Conservation (phyloP, 2,888 invertebrate species). For the Ornithoptera alexandrae region DNA sequence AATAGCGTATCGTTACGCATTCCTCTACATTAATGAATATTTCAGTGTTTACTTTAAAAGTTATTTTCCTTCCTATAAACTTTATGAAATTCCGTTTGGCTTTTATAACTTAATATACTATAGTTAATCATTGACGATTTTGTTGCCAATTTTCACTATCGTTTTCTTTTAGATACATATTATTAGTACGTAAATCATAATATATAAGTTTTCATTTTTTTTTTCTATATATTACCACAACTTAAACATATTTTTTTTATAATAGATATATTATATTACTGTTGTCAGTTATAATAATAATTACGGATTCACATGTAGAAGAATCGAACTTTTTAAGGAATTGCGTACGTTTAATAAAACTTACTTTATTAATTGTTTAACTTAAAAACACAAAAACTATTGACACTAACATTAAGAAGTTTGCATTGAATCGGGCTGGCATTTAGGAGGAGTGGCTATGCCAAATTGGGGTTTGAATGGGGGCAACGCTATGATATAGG, state of each 20-base stretch:
- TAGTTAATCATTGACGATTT: background rate
- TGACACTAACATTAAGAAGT: too few species aligned
- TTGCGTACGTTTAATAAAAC: too few species aligned
- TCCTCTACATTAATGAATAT: background rate
- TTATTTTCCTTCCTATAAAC: background rate
- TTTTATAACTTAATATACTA: background rate
- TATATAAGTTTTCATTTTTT: background rate
- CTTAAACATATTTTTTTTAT: background rate
- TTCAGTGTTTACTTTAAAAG: background rate
- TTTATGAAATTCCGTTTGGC: background rate
- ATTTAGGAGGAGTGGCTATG: conserved; percentile 26
- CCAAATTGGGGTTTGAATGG: conserved; percentile 36
- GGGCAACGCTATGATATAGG: conserved; percentile 26
- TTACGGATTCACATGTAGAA: too few species aligned
- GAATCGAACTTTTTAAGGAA: too few species aligned
- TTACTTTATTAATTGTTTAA: background rate
- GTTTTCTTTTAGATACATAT: background rate
- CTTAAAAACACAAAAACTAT: background rate
- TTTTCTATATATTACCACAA: background rate
- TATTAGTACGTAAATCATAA: background rate
- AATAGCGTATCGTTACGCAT: background rate
- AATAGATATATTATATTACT: background rate
- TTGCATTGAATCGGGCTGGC: conserved; percentile 10
- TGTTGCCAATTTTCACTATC: background rate
- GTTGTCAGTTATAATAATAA: too few species aligned